These are phyloP conservation scores for Pteropus alecto DNA, from an alignment of 2,113 vertebrate genomes.

Conservation along the genomic window DNA sequence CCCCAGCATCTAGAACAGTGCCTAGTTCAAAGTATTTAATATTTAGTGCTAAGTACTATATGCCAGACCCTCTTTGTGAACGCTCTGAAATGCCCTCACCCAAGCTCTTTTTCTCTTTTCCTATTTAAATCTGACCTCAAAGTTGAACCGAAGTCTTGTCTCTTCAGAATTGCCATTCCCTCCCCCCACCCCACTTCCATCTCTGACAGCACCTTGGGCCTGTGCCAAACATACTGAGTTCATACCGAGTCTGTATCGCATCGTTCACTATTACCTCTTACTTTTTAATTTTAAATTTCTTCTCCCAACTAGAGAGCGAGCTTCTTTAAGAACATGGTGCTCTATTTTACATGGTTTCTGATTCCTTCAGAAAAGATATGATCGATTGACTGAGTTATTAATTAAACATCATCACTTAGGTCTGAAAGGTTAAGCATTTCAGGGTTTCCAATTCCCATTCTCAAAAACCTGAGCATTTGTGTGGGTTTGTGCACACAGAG, in stretches of 20 bases:
- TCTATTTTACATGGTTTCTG: background rate
- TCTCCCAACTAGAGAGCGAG: background rate
- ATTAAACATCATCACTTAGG: background rate
- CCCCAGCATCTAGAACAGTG: background rate
- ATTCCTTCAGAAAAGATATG: background rate
- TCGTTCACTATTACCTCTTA: background rate
- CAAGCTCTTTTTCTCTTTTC: background rate
- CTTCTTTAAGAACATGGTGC: background rate
- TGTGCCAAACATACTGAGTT: background rate
- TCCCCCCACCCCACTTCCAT: background rate
- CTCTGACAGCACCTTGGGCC: background rate
- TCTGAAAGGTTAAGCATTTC: background rate
- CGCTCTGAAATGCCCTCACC: background rate
- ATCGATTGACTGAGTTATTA: background rate
- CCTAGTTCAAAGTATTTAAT: background rate
- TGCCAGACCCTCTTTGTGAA: background rate
- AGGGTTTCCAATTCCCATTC: background rate
- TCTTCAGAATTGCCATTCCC: background rate
- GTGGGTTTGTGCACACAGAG: background rate
- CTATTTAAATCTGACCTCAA: background rate
- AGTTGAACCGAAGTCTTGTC: background rate
- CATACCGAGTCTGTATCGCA: background rate
- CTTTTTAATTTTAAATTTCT: background rate
- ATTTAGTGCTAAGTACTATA: background rate
- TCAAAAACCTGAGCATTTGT: background rate